Base-by-base conservation (phyloP, 2,113 vertebrate genomes). In the Pao palembangensis region DNA sequence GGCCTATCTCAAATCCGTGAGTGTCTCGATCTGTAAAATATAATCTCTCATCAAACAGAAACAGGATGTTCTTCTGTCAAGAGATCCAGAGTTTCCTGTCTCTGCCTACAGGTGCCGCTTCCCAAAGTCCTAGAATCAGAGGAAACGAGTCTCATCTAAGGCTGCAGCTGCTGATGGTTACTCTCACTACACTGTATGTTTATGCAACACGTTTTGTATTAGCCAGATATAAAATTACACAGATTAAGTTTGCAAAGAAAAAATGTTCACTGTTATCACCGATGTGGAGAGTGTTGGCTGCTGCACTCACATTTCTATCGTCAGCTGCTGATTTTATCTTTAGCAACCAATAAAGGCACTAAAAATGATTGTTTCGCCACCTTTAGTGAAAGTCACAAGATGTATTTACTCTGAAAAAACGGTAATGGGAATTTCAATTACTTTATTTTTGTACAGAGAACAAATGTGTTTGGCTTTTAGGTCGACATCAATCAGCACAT, bases 1-100 rank as follows among this genome's bases (percentile, higher is more conserved):
- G 0, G 97, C 96, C 14, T 96, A 95, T 44, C 95, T 99, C 4
- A 98, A 92, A 90, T 77, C 96, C 70, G 87, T 89, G 62, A 87
- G 87, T 55, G 14, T 19, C 11, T 14, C 4, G 2, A 16, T 12
- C 44, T 46, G 17, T n/a, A 46, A 38, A 38, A 11, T 38, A 12
- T 3, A 38, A 49, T 10, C 47, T 47, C 1, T 43, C 10, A 11
- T 43, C 41, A 11, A 43, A 14, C 41, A 13, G 14, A 13, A 43
- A 43, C 41, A 3, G 3, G 3, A 43, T 43, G 31, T 8, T 25
- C 3, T 38, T 47, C 4, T 4, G 18, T 21, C 2, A 57, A 5
- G 44, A 16, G 17, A 16, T 46, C 6, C 15, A 46, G 14, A 16
- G 44, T n/a, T 43, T 51, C 42, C 4, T 71, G 54, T 68, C 3